Evolutionary conservation across 2,888 invertebrate genomes (phyloP), one percentile per base, ranked within the genome.

Genomic region (Aphidoletes aphidimyza): DNA sequence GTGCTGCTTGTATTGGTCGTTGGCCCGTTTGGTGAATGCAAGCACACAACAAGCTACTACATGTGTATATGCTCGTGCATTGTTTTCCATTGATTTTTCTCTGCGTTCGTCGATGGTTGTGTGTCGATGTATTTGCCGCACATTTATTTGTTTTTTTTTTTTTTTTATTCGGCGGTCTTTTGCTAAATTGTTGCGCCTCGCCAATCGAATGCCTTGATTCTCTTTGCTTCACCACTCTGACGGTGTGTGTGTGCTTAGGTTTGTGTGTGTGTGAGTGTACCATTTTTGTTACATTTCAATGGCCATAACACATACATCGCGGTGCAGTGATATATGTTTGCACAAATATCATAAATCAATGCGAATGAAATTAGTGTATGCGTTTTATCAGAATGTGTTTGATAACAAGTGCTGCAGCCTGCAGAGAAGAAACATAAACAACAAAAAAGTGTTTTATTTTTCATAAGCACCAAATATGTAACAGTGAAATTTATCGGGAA

Each of bases 11-110:
- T 81, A 81, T 81, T 81, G 37, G 81, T 81, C 81, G 81, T 37
- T 81, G 81, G 81, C 37, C 37, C 37, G 37, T 81, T 81, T 37
- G 81, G 81, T 81, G 81, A 81, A 81, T 81, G 81, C 81, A 81
- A 78, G 78, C 78, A 34, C 78, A 36, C 54, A 26, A n/a, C n/a
- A n/a, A n/a, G n/a, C n/a, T 26, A 26, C 5, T 19, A 14, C 47
- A 47, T 47, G 47, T 54, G 54, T 54, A 54, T 78, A 81, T 37
- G 22, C 19, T 37, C 34, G 14, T 69, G 81, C n/a, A 37, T 81
- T 81, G 37, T 22, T 81, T 81, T 81, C 81, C 37, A 37, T 81
- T 81, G 37, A 37, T 37, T 81, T 81, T 54, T 54, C 22, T 69
- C 36, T 69, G 3, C 22, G 22, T 22, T 22, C 14, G 22, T n/a